Evolutionary conservation across 30 jellyfish, hydroid and myxozoan genomes (phyloP), one percentile per base, ranked within the genome.

Genomic region (Chrysaora quinquecirrha): DNA sequence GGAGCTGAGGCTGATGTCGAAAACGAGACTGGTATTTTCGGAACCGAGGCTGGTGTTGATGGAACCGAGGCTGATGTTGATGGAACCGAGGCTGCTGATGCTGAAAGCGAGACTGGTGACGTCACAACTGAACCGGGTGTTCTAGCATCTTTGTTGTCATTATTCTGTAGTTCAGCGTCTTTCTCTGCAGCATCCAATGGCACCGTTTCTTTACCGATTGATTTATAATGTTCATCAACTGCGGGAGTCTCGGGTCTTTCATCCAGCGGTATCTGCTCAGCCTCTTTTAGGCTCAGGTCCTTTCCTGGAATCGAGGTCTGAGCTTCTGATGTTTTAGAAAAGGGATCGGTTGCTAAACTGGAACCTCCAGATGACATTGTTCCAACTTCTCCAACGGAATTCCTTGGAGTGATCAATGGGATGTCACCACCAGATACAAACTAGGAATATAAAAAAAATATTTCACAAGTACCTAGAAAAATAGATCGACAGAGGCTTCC

Each of bases 361-460:
- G 87, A 49, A 20, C 46, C 78, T 33, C 25, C 33, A 2, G 93
- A 69, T 11, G 81, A 70, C 20, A 18, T 0, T 1, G 74, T 33
- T 1, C 60, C 75, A n/a, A 10, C 71, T 6, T 25, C 73, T 0
- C 50, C 31, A 1, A 22, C 87, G 10, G 80, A 28, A 25, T 63
- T 56, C 3, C 50, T 72, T 24, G 77, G 32, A 1, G 56, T 43
- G 1, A 2, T 50, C 32, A 89, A 48, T 9, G 97, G 97, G 6
- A 68, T 49, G 18, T 60, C 56, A 24, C 90, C 86, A 24, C 97
- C 97, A 54, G 83, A 20, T 1, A 89, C 97, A 56, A 25, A 89
- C 97, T 89, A 75, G 21, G 64, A 78, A 19, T 12, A 2, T 1
- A 29, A 58, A 70, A 60, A 9, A 11, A 62, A 24, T 20, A 12